Evolutionary conservation across 2,888 invertebrate species (phyloP), one percentile per base, ranked within the genome.

Genomic region (Dicyrtoma fusca): DNA sequence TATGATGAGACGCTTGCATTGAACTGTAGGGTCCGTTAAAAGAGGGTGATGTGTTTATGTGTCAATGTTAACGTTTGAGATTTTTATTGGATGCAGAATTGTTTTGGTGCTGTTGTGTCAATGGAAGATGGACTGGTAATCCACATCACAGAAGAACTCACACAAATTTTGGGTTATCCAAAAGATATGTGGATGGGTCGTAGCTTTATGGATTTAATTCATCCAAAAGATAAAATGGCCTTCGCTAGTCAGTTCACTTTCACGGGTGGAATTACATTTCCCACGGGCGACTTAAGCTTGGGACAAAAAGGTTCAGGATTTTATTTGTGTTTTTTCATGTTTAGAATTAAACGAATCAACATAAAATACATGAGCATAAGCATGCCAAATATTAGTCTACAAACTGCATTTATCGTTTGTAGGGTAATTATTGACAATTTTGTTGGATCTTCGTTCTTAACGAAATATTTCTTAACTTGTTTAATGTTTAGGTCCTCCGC

Each of bases 161-260:
- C 89, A 0, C 84, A 87, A 1, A 86, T 89, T 0, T 86, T 94
- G 65, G 94, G 92, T 1, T 94, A 89, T 82, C 90, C 92, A 0
- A 89, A 89, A 78, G 91, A 92, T 75, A 91, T 92, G 88, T 94
- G 93, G 92, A 84, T 91, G 44, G 94, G 93, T 3, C 87, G 92
- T 66, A 91, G 92, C 0, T 92, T 95, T 81, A 91, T 92, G 70
- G 93, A 95, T 81, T 94, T 94, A 82, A 87, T 95, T 0, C 92
- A 94, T 83, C 89, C 91, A 1, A 91, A 89, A 83, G 91, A 88
- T 81, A 86, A 90, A 74, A 86, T 88, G 68, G 89, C 89, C 0
- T 91, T 95, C 82, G 90, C 90, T 19, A 89, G 89, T 74, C 90
- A 91, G 84, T 90, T 69, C 45, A 79, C 77, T 11, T 90, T 34